Conservation (phyloP, 2,797 vertebrate species). For the Propithecus deckenii region DNA sequence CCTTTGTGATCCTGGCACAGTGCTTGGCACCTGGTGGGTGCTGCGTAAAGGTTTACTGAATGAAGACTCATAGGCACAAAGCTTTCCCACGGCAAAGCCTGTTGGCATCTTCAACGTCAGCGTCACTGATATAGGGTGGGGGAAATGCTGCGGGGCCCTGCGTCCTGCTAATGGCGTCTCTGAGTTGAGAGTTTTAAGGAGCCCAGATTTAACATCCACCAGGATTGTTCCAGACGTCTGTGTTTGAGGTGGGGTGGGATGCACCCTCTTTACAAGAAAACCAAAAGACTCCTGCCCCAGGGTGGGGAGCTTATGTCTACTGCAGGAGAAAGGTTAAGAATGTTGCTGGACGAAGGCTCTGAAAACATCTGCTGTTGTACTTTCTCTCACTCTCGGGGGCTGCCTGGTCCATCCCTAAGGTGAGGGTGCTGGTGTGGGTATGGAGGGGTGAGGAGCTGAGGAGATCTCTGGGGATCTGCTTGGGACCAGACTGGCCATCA, state of each 20-base stretch:
- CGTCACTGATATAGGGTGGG: fast-evolving
- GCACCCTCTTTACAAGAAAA: not conserved
- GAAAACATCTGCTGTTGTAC: not conserved
- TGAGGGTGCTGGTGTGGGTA: not conserved
- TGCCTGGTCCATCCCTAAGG: not conserved
- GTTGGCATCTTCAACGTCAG: fast-evolving
- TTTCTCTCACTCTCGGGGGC: not conserved
- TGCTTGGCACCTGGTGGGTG: not conserved
- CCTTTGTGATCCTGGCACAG: not conserved
- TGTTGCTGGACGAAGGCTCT: no score
- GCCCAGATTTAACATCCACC: not conserved
- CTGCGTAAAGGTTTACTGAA: not conserved
- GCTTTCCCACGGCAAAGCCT: not conserved
- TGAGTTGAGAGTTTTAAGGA: not conserved
- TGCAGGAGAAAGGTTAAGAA: not conserved
- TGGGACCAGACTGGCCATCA: not conserved
- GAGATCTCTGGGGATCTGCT: not conserved
- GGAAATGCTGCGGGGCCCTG: not conserved
- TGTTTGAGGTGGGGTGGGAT: not conserved
- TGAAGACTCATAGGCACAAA: not conserved
- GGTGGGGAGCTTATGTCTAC: fast-evolving
- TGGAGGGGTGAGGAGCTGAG: not conserved
- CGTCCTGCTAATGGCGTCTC: not conserved
- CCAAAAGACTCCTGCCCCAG: not conserved
- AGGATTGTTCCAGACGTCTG: not conserved